phyloP scores from a whole-genome alignment of 2,888 invertebrate genomes.

The Meiosimyza decipiens region DNA sequence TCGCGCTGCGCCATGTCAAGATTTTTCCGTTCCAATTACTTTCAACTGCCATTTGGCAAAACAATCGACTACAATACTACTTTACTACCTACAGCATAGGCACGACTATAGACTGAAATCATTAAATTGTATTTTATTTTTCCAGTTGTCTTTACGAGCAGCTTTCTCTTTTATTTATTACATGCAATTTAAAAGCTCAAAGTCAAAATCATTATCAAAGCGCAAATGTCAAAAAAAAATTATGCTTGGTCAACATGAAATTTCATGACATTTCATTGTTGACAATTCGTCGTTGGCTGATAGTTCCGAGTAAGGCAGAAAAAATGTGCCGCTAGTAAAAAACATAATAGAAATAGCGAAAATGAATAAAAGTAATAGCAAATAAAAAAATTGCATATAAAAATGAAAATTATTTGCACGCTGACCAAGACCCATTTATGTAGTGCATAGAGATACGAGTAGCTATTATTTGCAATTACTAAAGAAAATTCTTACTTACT shows the following conservation, averaged over 20 bases:
- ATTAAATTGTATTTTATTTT: not conserved
- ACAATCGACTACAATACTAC: too few relatives aligned
- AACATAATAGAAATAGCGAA: too few relatives aligned
- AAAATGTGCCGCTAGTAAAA: too few relatives aligned
- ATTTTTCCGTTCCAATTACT: too few relatives aligned
- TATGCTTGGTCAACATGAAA: too few relatives aligned
- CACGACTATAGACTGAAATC: not conserved
- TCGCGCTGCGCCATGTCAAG: too few relatives aligned
- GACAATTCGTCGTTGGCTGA: too few relatives aligned
- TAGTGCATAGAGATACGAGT: too few relatives aligned
- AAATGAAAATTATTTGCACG: not conserved
- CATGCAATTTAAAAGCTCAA: not conserved
- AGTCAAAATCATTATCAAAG: constrained; percentile 29
- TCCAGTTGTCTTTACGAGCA: not conserved
- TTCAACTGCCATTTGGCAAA: too few relatives aligned
- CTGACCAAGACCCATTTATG: constrained; percentile 26
- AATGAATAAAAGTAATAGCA: not conserved
- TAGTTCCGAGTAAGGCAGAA: too few relatives aligned
- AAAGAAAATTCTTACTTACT: not conserved
- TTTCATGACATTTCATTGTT: constrained; percentile 4
- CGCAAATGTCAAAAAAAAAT: not conserved
- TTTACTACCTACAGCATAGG: not conserved
- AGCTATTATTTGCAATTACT: constrained; percentile 20
- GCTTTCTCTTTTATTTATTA: too few relatives aligned
- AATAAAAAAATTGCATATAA: not conserved